These are phyloP conservation scores for Chionoecetes opilio DNA, from an alignment of 1,140 invertebrate species.

Conservation along the genomic window DNA sequence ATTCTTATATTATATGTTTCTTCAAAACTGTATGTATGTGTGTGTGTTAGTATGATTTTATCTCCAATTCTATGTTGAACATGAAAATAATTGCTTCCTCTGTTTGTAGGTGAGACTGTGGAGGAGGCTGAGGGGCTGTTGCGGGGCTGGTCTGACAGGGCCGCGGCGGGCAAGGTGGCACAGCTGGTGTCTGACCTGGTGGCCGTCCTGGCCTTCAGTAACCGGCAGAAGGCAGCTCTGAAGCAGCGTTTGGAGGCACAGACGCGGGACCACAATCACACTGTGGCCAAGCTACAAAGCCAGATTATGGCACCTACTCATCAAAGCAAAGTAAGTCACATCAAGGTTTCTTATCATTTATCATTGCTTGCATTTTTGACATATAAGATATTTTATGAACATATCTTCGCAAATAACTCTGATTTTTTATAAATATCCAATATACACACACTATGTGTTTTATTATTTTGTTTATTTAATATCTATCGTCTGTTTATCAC, in stretches of 20 bases:
- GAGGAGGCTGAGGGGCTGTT: constrained; percentile 75
- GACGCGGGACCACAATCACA: constrained; percentile 63
- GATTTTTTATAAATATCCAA: no score
- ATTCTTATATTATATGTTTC: no score
- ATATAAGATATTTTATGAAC: neutral
- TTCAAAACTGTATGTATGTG: no score
- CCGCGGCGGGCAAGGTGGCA: constrained; percentile 61
- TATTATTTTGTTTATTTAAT: no score
- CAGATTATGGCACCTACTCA: constrained; percentile 45
- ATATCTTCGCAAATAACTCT: no score
- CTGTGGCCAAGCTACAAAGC: constrained; percentile 59
- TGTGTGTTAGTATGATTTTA: no score
- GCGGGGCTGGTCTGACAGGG: constrained; percentile 70
- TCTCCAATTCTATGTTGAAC: neutral
- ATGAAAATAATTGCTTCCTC: neutral
- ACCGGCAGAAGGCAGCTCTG: constrained; percentile 65
- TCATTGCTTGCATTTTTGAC: neutral
- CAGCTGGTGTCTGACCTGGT: constrained; percentile 66
- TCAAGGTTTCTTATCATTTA: neutral
- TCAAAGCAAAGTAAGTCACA: constrained; percentile 33
- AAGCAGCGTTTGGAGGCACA: constrained; percentile 60
- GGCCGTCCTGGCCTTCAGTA: constrained; percentile 19
- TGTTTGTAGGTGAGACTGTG: constrained; percentile 69
- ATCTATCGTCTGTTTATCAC: no score
- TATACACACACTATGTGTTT: no score